Conservation (phyloP, 2,888 invertebrate species). For the Pseudanteris insignis region DNA sequence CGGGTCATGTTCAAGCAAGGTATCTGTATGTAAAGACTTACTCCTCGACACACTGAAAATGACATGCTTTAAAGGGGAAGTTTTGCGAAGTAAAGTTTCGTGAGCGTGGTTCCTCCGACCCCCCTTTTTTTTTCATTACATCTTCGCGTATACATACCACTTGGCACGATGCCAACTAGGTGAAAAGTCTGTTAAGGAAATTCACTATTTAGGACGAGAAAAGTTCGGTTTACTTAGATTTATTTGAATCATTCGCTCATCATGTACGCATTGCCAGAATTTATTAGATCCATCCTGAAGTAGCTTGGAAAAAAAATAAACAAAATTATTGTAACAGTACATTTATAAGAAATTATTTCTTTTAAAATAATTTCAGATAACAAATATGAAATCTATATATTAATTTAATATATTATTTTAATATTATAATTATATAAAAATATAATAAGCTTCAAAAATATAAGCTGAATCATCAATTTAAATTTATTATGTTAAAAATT, state of each 20-base stretch:
- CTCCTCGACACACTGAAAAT: constrained; percentile 47
- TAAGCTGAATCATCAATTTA: too few species aligned
- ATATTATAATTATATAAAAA: too few species aligned
- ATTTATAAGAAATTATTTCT: too few species aligned
- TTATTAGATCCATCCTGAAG: too few species aligned
- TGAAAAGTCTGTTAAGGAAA: constrained; percentile 66
- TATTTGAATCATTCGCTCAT: constrained; percentile 55
- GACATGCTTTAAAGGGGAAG: constrained; percentile 63
- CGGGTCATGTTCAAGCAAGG: constrained; percentile 45
- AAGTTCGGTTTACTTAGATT: constrained; percentile 56
- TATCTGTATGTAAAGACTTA: constrained; percentile 52
- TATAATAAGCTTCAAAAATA: too few species aligned
- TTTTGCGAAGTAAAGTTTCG: constrained; percentile 61
- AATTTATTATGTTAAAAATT: too few species aligned
- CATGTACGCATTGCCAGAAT: neutral
- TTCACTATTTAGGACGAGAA: constrained; percentile 59
- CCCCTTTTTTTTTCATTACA: constrained; percentile 4
- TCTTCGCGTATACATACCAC: constrained; percentile 30
- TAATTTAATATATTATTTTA: too few species aligned
- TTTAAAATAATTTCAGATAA: too few species aligned
- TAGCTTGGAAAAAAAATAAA: too few species aligned
- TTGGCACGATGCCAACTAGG: constrained; percentile 64
- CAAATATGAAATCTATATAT: too few species aligned
- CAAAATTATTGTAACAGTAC: too few species aligned
- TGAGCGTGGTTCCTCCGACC: constrained; percentile 16